Evolutionary conservation across 2,113 vertebrate species (phyloP).

Genomic region (Chaenogobius annularis): DNA sequence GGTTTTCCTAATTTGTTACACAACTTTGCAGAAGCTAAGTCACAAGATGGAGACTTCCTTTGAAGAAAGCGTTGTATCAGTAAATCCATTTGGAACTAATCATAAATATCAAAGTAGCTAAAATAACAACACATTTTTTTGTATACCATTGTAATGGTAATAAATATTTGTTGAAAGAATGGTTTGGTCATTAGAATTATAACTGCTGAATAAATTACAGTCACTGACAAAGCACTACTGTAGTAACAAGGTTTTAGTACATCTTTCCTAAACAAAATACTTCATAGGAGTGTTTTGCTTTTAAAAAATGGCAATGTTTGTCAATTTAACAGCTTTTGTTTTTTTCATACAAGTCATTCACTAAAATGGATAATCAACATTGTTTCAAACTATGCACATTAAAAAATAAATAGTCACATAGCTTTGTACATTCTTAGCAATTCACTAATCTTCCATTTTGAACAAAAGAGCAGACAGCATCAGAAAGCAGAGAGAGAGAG

Average conservation of each 20-base stretch:
- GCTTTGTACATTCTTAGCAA: constrained; percentile 17
- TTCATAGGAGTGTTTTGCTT: background rate
- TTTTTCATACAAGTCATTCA: background rate
- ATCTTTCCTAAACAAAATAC: constrained; percentile 17
- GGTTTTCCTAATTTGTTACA: background rate
- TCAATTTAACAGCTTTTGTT: constrained; percentile 27
- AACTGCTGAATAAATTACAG: constrained; percentile 26
- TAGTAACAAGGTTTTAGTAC: constrained; percentile 42
- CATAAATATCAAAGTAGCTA: background rate
- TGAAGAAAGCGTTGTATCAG: background rate
- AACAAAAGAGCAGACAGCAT: constrained; percentile 10
- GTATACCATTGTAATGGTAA: constrained; percentile 1
- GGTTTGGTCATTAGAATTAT: constrained; percentile 61
- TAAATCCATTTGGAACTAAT: background rate
- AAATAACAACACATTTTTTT: background rate
- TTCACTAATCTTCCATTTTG: constrained; percentile 23
- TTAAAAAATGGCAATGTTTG: background rate
- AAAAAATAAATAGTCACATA: constrained; percentile 38
- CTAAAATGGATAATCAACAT: background rate
- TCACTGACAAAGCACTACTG: background rate
- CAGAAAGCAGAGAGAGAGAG: background rate
- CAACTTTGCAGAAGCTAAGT: too few relatives aligned
- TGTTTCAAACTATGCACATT: constrained; percentile 3
- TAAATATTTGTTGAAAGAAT: constrained; percentile 25
- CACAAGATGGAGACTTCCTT: background rate